Percentiles rank a stretch among this genome's conserved stretches.
Conservation (phyloP, 2,888 invertebrate genomes). For the Leptinotarsa peninsularis region DNA sequence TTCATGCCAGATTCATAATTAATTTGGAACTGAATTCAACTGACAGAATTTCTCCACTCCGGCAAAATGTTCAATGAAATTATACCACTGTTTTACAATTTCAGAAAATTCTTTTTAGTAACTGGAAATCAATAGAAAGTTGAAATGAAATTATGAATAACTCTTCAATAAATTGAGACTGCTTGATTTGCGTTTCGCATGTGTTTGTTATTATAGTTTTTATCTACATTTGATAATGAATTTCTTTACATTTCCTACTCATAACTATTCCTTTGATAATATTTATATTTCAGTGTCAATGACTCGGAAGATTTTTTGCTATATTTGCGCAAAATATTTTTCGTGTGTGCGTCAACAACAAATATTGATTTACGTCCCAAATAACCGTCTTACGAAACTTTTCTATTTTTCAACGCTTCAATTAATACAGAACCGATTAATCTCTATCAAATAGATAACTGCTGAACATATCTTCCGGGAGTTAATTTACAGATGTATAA, state of each 20-base stretch:
- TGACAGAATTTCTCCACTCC: no score
- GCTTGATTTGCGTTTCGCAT: background rate
- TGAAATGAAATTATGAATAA: background rate
- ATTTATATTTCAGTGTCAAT: conserved; percentile 40
- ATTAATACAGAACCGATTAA: background rate
- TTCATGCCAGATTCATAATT: no score
- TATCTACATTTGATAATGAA: conserved; percentile 9
- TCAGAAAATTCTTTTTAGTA: no score
- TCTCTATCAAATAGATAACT: background rate
- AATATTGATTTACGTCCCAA: background rate
- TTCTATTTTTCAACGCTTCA: conserved; percentile 13
- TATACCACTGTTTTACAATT: no score
- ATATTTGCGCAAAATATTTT: conserved; percentile 29
- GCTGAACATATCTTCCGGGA: conserved; percentile 5
- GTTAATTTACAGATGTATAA: background rate
- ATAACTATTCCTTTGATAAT: conserved; percentile 25
- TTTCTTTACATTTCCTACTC: conserved; percentile 5
- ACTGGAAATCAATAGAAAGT: no score
- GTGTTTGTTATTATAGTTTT: conserved; percentile 19
- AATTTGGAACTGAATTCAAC: no score
- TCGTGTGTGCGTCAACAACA: background rate
- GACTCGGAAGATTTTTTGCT: conserved; percentile 32
- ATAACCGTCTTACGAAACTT: conserved; percentile 3
- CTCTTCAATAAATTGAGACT: background rate
- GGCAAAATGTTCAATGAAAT: no score